Evolutionary conservation across 1,140 invertebrate species (phyloP).

Genomic region (Bombus picipes): DNA sequence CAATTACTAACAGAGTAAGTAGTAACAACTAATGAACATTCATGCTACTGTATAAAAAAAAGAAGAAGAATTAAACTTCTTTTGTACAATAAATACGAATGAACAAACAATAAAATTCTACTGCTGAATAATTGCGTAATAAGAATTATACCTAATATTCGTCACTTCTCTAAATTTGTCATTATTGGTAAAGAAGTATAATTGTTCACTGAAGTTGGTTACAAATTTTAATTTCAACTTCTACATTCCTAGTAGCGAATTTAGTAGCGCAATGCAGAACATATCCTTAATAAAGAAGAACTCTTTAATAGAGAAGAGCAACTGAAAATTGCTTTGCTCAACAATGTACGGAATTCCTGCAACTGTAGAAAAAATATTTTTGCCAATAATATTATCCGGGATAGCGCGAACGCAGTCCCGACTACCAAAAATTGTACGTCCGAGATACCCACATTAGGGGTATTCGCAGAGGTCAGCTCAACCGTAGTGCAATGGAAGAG

Average conservation of each 20-base stretch:
- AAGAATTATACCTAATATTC: too few species aligned
- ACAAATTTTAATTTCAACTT: too few species aligned
- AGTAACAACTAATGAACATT: too few species aligned
- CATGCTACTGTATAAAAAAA: background rate
- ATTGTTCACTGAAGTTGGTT: too few species aligned
- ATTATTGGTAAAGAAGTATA: too few species aligned
- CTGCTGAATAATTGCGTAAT: too few species aligned
- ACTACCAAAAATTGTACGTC: constrained; percentile 1
- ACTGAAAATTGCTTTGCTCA: rapidly evolving
- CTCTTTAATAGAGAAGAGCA: rapidly evolving
- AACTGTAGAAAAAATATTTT: background rate
- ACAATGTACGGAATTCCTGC: rapidly evolving
- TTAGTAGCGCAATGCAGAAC: rapidly evolving
- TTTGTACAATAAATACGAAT: too few species aligned
- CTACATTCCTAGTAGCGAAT: too few species aligned
- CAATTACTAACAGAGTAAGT: too few species aligned
- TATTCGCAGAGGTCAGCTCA: constrained; percentile 2
- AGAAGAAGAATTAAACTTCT: background rate
- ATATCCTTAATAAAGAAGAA: rapidly evolving
- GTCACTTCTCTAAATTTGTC: too few species aligned
- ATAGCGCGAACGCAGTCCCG: constrained; percentile 1
- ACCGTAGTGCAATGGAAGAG: background rate
- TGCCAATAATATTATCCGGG: background rate
- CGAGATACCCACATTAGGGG: constrained; percentile 1
- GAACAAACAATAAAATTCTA: too few species aligned